Evolutionary conservation across 2,113 vertebrate genomes (phyloP), one percentile per base, ranked within the genome.

Genomic region (Calyptommatus sinebrachiatus): DNA sequence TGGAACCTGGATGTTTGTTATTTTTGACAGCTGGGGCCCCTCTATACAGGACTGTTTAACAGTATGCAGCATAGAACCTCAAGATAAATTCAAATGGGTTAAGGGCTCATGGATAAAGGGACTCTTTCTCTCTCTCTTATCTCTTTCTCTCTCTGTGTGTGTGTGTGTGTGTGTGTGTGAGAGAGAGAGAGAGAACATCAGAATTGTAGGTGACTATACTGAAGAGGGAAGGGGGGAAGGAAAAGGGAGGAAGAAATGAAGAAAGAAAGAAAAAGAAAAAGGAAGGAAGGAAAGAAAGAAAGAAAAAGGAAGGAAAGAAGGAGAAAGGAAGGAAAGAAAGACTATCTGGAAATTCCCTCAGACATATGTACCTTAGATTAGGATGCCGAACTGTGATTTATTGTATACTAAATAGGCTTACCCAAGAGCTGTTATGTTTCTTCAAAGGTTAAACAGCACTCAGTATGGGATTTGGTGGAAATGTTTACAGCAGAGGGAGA

Each of bases 381-480:
- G 88, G 88, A 85, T 90, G 93, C 94, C 93, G 87, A 94, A 94
- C 92, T 76, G 92, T 89, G 90, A 87, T 90, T 79, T 83, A 81
- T 88, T 86, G 84, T 77, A 86, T 83, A 89, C 88, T 93, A 93
- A 94, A 89, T 88, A 90, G 84, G 79, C 79, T 16, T 78, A 91
- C 82, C 91, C 84, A 90, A 69, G 77, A 57, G 79, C 77, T 86
- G n/a, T 5, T 86, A 2, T 77, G 89, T 92, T 93, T 86, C 94
- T 87, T 92, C 77, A 72, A 82, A 95, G 91, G 92, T 95, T 94
- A 94, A 95, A 94, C 83, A 84, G 85, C 89, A 92, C 92, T 93
- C 86, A 88, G 85, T 83, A 83, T 85, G 87, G 92, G 93, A 86
- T 90, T 88, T 85, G 90, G 89, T 91, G 73, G 88, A 87, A 93